Evolutionary conservation across 92 coral and sea anemone genomes (phyloP), one percentile per base, ranked within the genome.

Genomic region (Epizoanthus illoricatus): DNA sequence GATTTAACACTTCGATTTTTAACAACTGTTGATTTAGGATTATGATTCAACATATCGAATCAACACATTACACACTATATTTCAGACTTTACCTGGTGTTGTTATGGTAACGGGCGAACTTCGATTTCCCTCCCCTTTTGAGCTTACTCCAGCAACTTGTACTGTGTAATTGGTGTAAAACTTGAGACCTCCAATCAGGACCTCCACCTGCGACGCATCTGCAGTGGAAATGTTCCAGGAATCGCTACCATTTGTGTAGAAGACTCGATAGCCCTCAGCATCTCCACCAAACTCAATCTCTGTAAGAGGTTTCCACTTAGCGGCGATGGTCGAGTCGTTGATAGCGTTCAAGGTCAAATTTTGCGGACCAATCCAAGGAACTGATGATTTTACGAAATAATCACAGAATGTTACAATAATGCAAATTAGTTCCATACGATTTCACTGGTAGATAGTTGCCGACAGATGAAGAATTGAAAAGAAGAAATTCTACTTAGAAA

Each of bases 121-220:
- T 52, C 82, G 66, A 13, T 62, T 8, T 78, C 82, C 82, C 61
- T 78, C 82, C 20, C 82, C 82, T 19, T 78, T 43, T 7, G 82
- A 78, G 42, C 82, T 78, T 61, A 78, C 61, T 17, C 59, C 82
- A 40, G 82, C 82, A 42, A 78, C 71, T 21, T 78, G 66, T 11
- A 78, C 60, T 43, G 82, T 58, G 58, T 78, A 78, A 24, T 78
- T 78, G 60, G 82, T 78, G 71, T 63, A 43, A 18, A 70, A 78
- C 24, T 21, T 20, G 20, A 78, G 60, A 43, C 71, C 71, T 42
- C 71, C 23, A 11, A 78, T 21, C 42, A 63, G 57, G 3, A 78
- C 6, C 49, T 78, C 71, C 82, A 42, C 60, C 23, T 62, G 82
- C 59, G 82, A 63, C 28, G 82, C 19, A 64, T 12, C 16, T 21